Evolutionary conservation across 2,888 invertebrate genomes (phyloP).

Genomic region (Mactromeris polynyma): DNA sequence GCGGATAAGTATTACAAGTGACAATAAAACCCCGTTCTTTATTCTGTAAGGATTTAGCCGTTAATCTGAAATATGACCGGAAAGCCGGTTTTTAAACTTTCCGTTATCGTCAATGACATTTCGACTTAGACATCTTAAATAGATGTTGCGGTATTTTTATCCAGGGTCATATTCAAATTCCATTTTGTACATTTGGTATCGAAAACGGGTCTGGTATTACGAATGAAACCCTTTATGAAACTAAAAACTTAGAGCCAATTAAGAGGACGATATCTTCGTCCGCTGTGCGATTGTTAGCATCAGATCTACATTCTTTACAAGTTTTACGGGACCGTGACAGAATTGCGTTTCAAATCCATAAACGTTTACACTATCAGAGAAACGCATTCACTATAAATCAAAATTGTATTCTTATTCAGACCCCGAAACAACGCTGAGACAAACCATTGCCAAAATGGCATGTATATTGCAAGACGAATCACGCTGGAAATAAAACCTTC

Average conservation of each 20-base stretch:
- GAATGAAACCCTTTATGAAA: background rate
- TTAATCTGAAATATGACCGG: slow-evolving; percentile 37
- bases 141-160: background rate
- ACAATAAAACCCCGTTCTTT: slow-evolving; percentile 27
- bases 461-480: too few relatives aligned
- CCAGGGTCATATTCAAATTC: background rate
- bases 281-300: too few relatives aligned
- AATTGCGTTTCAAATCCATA: too few relatives aligned
- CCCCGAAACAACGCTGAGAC: too few relatives aligned
- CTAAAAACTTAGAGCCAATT: background rate
- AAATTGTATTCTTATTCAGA: too few relatives aligned
- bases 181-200: background rate
- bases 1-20: slow-evolving; percentile 29
- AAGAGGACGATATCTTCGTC: too few relatives aligned
- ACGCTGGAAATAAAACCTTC: too few relatives aligned
- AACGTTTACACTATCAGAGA: too few relatives aligned
- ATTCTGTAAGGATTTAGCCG: slow-evolving; percentile 22
- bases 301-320: too few relatives aligned
- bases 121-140: background rate
- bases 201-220: background rate
- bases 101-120: slow-evolving; percentile 26
- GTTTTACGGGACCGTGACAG: too few relatives aligned
- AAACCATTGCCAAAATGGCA: too few relatives aligned
- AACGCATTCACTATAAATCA: too few relatives aligned
- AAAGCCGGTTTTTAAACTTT: slow-evolving; percentile 20